Evolutionary conservation across 2,888 invertebrate species (phyloP).

Genomic region (Zaprionus obscuricornis): DNA sequence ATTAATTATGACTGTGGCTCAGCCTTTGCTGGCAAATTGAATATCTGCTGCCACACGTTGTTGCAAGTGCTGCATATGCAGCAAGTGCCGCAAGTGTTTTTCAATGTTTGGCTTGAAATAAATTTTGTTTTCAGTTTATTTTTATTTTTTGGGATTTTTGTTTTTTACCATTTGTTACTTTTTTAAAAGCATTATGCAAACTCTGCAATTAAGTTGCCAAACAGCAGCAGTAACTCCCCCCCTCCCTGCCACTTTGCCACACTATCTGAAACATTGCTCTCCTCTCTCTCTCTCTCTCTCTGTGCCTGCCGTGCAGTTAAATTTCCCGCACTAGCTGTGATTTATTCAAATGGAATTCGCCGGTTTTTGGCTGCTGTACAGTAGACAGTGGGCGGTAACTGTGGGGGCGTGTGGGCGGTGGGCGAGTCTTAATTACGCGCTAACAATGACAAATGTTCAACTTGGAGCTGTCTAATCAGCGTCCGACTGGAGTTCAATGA

Average conservation of each 20-base stretch:
- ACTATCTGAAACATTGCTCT: background rate
- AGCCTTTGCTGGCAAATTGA: conserved; percentile 52
- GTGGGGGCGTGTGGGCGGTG: conserved; percentile 39
- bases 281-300: conserved; percentile 15
- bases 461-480: conserved; percentile 39
- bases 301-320: too few relatives aligned
- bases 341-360: conserved; percentile 57
- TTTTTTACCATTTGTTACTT: conserved; percentile 64
- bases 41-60: conserved; percentile 59
- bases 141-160: conserved; percentile 64
- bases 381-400: background rate
- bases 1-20: conserved; percentile 80
- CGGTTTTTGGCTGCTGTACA: conserved; percentile 14
- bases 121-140: conserved; percentile 68
- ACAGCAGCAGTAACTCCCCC: conserved; percentile 2
- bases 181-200: conserved; percentile 71
- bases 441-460: conserved; percentile 74
- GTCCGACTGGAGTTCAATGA: conserved; percentile 25
- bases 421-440: conserved; percentile 66
- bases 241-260: background rate
- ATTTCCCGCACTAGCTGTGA: too few relatives aligned
- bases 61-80: conserved; percentile 22
- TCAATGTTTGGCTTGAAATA: conserved; percentile 75
- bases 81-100: conserved; percentile 64
- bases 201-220: conserved; percentile 74